Evolutionary conservation across 1,140 invertebrate species (phyloP).

Genomic region (Drosophila ananassae): DNA sequence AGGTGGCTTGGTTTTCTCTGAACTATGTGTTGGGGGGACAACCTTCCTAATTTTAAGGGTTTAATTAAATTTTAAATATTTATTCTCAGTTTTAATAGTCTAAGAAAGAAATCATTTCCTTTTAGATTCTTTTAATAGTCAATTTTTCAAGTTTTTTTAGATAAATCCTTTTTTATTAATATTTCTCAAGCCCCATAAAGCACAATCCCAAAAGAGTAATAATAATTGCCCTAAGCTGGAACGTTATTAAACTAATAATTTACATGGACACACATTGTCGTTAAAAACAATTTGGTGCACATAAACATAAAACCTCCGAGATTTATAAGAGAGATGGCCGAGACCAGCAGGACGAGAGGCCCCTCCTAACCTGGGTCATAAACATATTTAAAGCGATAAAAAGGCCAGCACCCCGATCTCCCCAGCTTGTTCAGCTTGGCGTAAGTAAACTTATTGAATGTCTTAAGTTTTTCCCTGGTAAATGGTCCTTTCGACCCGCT

Average conservation of each 20-base stretch:
- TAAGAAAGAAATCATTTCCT: too few species aligned
- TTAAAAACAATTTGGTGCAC: conserved; percentile 73
- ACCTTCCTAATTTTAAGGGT: too few species aligned
- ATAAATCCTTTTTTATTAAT: not conserved
- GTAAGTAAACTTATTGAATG: conserved; percentile 78
- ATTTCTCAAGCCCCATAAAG: conserved; percentile 20
- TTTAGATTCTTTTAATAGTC: too few species aligned
- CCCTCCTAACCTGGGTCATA: conserved; percentile 37
- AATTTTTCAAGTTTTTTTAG: too few species aligned
- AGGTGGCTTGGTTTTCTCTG: not conserved
- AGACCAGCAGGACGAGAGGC: not conserved
- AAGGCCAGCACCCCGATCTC: conserved; percentile 55
- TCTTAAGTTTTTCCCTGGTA: conserved; percentile 67
- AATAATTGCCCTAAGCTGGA: conserved; percentile 44
- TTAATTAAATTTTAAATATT: too few species aligned
- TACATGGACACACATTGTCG: conserved; percentile 71
- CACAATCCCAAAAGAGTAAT: conserved; percentile 12
- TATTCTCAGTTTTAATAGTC: too few species aligned
- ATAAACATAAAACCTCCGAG: conserved; percentile 55
- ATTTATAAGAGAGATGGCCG: conserved; percentile 58
- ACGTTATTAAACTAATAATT: conserved; percentile 80
- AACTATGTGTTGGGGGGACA: too few species aligned
- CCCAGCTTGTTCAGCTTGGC: conserved; percentile 28
- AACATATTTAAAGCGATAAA: conserved; percentile 79
- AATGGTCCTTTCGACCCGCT: conserved; percentile 12